Evolutionary conservation across 2,113 vertebrate genomes (phyloP).

Genomic region (Mionectes macconnelli): DNA sequence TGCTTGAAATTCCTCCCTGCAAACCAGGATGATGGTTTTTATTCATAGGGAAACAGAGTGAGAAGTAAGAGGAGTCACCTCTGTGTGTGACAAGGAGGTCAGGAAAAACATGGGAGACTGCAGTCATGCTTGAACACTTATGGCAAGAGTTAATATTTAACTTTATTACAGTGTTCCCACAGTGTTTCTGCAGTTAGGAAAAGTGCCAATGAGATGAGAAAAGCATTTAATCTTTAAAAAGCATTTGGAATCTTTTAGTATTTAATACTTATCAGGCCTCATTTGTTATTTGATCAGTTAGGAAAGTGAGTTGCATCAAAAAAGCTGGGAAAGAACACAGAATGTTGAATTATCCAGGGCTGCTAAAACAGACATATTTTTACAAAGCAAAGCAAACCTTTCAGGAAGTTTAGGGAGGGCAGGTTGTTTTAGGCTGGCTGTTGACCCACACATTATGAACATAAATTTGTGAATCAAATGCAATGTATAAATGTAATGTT

Average conservation of each 20-base stretch:
- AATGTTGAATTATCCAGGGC: neutral
- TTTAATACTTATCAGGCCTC: neutral
- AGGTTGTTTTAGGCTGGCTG: neutral
- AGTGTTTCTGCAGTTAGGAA: neutral
- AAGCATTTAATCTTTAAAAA: constrained; percentile 20
- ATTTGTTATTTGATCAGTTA: neutral
- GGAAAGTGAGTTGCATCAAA: neutral
- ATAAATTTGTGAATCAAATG: neutral
- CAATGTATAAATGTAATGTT: neutral
- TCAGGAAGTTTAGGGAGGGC: neutral
- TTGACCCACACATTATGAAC: neutral
- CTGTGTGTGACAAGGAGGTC: neutral
- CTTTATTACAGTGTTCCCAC: neutral
- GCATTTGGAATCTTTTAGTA: neutral
- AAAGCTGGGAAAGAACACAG: neutral
- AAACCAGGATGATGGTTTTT: neutral
- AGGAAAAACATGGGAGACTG: neutral
- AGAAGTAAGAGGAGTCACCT: neutral
- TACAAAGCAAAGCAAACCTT: neutral
- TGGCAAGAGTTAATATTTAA: neutral
- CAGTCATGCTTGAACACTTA: neutral
- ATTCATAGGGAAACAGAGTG: neutral
- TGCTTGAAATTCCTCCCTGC: neutral
- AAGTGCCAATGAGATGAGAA: neutral
- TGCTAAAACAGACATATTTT: neutral